Conservation (phyloP, 2,888 invertebrate genomes). For the Acrobasis repandana region DNA sequence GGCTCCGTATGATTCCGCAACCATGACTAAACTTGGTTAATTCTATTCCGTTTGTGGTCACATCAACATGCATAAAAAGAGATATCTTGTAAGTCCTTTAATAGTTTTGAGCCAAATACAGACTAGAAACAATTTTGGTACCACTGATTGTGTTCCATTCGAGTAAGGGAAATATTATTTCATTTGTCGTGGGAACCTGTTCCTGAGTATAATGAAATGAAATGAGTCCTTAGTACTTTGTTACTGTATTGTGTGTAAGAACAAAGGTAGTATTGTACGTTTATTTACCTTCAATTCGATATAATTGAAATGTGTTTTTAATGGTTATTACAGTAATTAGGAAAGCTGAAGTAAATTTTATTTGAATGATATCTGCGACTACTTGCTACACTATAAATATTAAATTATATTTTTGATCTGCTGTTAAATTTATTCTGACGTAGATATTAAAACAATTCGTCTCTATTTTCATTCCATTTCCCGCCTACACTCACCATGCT, state of each 20-base stretch:
- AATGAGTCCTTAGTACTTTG: constrained; percentile 32
- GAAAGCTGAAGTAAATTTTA: neutral
- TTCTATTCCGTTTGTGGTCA: constrained; percentile 21
- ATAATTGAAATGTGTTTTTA: constrained; percentile 34
- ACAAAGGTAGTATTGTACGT: constrained; percentile 43
- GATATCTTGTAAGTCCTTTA: neutral
- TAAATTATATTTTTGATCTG: too few species aligned
- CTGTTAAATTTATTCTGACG: too few species aligned
- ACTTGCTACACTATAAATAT: neutral
- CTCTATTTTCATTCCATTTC: too few species aligned
- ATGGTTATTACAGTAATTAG: constrained; percentile 28
- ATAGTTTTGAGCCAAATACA: constrained; percentile 3
- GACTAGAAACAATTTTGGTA: neutral
- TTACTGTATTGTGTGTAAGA: constrained; percentile 36
- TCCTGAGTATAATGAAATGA: constrained; percentile 30
- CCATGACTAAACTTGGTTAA: constrained; percentile 7
- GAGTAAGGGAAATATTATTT: constrained; percentile 29
- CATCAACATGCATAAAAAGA: neutral
- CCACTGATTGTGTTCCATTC: constrained; percentile 20
- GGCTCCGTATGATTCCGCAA: constrained; percentile 27
- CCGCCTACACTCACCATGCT: too few species aligned
- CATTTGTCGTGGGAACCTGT: constrained; percentile 30
- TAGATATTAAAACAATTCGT: too few species aligned
- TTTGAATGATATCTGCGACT: neutral
- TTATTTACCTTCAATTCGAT: constrained; percentile 36